Evolutionary conservation across 1,140 invertebrate species (phyloP), one percentile per base, ranked within the genome.

Genomic region (Lamellibrachia luymesi): DNA sequence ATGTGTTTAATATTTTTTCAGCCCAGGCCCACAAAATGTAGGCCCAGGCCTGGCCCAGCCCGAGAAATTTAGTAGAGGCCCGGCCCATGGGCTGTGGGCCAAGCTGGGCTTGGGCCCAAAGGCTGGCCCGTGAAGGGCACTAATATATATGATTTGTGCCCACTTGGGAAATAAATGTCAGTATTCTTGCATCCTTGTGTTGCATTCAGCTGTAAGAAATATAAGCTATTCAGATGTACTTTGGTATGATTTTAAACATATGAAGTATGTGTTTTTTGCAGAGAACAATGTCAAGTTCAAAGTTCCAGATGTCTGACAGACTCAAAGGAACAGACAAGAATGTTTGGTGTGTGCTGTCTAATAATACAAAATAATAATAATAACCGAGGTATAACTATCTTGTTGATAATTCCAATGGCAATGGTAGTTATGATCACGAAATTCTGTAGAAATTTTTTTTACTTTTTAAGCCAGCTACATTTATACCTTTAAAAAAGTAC

Each of bases 291-390:
- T 50, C 38, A 49, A 93, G 92, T 93, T 49, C 56, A 80, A 96
- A 96, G 94, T 80, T 95, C 91, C 93, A 92, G 7, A 92, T 94
- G 56, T 94, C 95, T 17, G 94, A 95, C 91, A 93, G 95, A 27
- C 94, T 95, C 51, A 94, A 93, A 49, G 95, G 95, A 92, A 95
- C 94, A 25, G 95, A 96, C 93, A 95, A 95, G 64, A 96, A 95
- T 94, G 94, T 96, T 22, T 96, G 95, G 95, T 96, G 93, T 94
- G 94, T 56, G 49, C 25, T n/a, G 38, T 89, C 22, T 92, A 51
- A 22, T 1, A 38, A 17, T 56, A 17, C 17, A 80, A 80, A 80
- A 10, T 80, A 10, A 4, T 80, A 22, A 22, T 4, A 80, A 22
- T 22, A 17, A 80, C 17, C 25, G 64, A 80, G 8, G 17, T 10